Base-by-base conservation (phyloP, 2,113 vertebrate species). In the Epinephelus cyanopodus region DNA sequence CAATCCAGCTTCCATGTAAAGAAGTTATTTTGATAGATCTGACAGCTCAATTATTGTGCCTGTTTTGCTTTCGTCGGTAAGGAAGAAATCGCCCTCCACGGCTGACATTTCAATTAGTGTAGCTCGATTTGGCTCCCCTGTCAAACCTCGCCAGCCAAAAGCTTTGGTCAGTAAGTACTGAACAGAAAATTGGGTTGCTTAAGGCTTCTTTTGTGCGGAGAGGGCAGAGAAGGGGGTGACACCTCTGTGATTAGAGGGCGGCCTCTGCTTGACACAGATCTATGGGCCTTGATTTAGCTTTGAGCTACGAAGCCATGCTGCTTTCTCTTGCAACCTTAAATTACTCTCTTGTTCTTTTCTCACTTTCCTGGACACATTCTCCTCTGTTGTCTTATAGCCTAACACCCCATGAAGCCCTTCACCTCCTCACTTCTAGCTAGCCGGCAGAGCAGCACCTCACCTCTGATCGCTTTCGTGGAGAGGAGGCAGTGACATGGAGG, bases 41-140 rank as follows among this genome's bases (percentile, higher is more conserved):
- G 91, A 92, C 93, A 91, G 83, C 82, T 90, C 89, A 93, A 93
- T 94, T 93, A 94, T 88, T 81, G 81, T 56, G 87, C 81, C 86
- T 84, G 91, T 91, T 92, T 92, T 82, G 82, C 79, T 86, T 90
- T 87, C 11, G 52, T 81, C 65, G 2, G 81, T 78, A 52, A 79
- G 78, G 74, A 82, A 81, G 86, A 90, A 91, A 90, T 88, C 45
- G 29, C 60, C 74, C 81, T 87, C 77, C 61, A 14, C 37, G 56
- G 84, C 87, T 93, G 93, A 94, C 92, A 88, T 92, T 92, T 92
- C 90, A 91, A 93, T 93, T 92, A 92, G 83, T 77, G 72, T 42
- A 70, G 66, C 83, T 84, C 56, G 52, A 81, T 90, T 84, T 58
- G 61, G 66, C 78, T 72, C 67, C 47, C 27, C 80, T 90, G 85